Percentiles rank a stretch among this genome's conserved stretches.
phyloP scores from a whole-genome alignment of 2,113 vertebrate species.

The Ceyx cyanopectus region DNA sequence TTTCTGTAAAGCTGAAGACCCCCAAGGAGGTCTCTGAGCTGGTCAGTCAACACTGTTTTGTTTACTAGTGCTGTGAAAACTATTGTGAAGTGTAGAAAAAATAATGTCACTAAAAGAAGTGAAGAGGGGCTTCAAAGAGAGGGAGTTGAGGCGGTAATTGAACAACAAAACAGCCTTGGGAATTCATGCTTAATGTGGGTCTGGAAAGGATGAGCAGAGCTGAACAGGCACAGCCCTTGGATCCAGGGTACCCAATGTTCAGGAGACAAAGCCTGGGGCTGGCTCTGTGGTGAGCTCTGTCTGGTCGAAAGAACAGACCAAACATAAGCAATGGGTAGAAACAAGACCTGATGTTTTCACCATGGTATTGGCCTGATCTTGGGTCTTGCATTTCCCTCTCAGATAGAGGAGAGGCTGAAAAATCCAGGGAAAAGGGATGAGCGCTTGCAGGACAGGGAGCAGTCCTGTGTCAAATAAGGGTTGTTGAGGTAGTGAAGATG shows the following conservation, averaged over 20 bases:
- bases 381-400: neutral
- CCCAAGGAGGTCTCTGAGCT: neutral
- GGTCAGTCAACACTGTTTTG: neutral
- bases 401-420: neutral
- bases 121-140: neutral
- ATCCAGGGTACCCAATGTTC: neutral
- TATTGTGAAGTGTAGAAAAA: neutral
- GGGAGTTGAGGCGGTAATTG: neutral
- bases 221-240: neutral
- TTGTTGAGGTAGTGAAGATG: neutral
- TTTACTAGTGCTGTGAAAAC: constrained; percentile 39
- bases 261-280: neutral
- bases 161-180: neutral
- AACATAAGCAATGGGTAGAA: neutral
- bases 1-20: neutral
- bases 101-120: neutral
- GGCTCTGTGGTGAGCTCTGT: neutral
- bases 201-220: neutral
- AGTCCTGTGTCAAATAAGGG: neutral
- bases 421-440: neutral
- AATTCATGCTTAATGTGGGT: neutral
- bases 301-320: neutral
- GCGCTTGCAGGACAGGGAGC: neutral
- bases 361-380: neutral
- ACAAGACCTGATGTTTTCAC: neutral